phyloP scores from a whole-genome alignment of 2,113 vertebrate species.

The Galemys pyrenaicus region DNA sequence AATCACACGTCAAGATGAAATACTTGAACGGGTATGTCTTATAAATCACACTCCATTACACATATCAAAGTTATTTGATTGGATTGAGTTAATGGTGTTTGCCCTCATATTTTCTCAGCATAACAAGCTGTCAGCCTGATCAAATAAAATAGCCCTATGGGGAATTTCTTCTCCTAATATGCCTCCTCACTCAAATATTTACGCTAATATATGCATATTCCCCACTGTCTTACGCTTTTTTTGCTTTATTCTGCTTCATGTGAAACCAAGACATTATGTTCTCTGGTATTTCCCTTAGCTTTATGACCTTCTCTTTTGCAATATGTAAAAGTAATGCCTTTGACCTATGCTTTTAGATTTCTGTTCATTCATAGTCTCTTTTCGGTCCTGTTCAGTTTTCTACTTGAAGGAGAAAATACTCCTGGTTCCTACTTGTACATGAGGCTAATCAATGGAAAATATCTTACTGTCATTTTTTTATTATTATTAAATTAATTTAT shows the following conservation, averaged over 20 bases:
- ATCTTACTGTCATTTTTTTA: too few relatives aligned
- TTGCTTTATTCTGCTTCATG: background rate
- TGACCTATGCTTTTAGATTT: background rate
- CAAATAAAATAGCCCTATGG: background rate
- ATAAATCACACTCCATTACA: slow-evolving; percentile 1
- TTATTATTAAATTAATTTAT: too few relatives aligned
- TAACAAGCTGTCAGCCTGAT: background rate
- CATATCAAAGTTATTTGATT: background rate
- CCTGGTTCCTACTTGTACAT: background rate
- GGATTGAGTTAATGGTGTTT: background rate
- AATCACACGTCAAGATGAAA: slow-evolving; percentile 44
- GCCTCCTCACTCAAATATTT: background rate
- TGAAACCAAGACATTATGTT: background rate
- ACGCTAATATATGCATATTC: background rate
- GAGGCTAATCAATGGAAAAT: background rate
- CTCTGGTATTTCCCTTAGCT: background rate
- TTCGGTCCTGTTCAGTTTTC: background rate
- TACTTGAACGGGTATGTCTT: background rate
- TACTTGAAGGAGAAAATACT: background rate
- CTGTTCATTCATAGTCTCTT: background rate
- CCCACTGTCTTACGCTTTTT: background rate
- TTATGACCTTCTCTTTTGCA: background rate
- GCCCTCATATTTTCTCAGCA: background rate
- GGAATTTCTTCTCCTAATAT: background rate
- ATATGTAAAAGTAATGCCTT: background rate